A percentile compares a stretch with the other conserved stretches of the same genome.
Conservation (phyloP, 2,888 invertebrate genomes). For the Archips crataeganus region DNA sequence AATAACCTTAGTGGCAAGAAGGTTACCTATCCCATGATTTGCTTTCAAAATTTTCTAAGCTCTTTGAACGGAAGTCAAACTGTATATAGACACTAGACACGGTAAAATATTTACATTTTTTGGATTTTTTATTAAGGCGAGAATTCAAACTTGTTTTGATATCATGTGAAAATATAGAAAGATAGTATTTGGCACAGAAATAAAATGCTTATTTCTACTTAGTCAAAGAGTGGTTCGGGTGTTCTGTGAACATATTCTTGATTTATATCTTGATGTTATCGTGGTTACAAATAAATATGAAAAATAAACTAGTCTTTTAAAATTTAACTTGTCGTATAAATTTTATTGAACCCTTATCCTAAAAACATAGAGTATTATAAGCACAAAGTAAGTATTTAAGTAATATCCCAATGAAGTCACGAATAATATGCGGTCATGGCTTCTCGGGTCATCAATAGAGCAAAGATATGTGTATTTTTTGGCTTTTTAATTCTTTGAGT, state of each 20-base stretch:
- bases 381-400: no score
- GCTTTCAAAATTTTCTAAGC: no score
- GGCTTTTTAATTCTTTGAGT: no score
- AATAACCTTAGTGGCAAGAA: no score
- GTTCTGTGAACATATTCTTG: not conserved
- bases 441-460: no score
- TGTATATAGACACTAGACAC: not conserved
- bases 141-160: constrained; percentile 16
- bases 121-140: not conserved
- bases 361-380: not conserved
- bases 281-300: constrained; percentile 10
- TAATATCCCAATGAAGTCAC: no score
- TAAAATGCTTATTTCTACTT: not conserved
- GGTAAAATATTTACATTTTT: no score
- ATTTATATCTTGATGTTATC: constrained; percentile 9
- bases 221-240: not conserved
- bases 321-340: constrained; percentile 11
- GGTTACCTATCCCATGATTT: no score
- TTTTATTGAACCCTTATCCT: constrained; percentile 5
- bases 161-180: constrained; percentile 22
- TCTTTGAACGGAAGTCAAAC: not conserved
- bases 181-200: not conserved
- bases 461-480: no score
- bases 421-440: no score
- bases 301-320: constrained; percentile 32